Evolutionary conservation across 2,113 vertebrate genomes (phyloP), one percentile per base, ranked within the genome.

Genomic region (Bothrops jararaca): DNA sequence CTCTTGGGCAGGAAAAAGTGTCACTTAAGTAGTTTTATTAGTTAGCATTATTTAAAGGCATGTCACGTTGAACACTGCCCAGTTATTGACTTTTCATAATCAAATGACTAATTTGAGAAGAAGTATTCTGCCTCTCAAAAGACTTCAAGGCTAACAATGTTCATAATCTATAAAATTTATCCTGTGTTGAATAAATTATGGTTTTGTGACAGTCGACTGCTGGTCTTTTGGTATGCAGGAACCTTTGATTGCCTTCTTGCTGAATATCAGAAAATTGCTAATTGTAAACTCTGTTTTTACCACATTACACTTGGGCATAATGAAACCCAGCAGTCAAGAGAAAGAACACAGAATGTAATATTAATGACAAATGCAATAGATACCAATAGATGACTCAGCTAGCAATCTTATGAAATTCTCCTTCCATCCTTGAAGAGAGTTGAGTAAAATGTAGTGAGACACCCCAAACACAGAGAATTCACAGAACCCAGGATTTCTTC

Each of bases 51-150:
- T 85, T 93, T 88, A 45, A 89, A 26, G 53, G 11, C 86, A n/a
- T 54, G 42, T 85, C 18, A 48, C 34, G 29, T 26, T 90, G 50
- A 90, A 85, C 2, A 1, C 80, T 86, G 22, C 50, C 74, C 74
- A 86, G 58, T 88, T 91, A 39, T 74, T 91, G 86, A 93, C 26
- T 80, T 0, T 34, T 53, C 26, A 80, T 92, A 91, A 94, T n/a
- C 5, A 50, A 95, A 69, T 56, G 86, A 45, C 11, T 24, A 58
- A 39, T 42, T 87, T 89, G 45, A 4, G 24, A 18, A 45, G 12
- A 87, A 52, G 24, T 48, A 39, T 48, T n/a, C 18, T 86, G 11
- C 15, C 23, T 56, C 90, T 89, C 9, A 58, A 86, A 86, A 92
- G 48, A 56, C 15, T 18, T 52, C 34, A 91, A 91, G 50, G 50